These are phyloP conservation scores for Aporophyla lueneburgensis DNA, from an alignment of 2,888 invertebrate genomes.

Conservation along the genomic window DNA sequence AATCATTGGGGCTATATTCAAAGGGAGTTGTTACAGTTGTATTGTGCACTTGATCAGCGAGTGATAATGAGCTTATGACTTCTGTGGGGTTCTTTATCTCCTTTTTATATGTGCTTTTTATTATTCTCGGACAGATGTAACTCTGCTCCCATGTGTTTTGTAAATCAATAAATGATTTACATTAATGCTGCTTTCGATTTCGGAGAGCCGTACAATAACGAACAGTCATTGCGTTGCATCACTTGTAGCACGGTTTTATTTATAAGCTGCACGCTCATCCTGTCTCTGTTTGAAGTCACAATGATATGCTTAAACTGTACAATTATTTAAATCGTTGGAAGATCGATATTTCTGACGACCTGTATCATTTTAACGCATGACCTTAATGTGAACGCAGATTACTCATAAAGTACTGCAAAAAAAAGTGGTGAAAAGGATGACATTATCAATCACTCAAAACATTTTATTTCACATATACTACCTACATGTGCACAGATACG, in stretches of 20 bases:
- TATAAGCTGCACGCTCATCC: constrained; percentile 22
- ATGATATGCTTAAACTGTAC: not conserved
- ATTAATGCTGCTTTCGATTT: constrained; percentile 16
- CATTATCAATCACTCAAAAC: not conserved
- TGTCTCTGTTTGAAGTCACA: not conserved
- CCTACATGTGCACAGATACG: not conserved
- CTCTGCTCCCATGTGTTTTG: not conserved
- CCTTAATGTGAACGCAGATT: not conserved
- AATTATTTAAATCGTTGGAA: not conserved
- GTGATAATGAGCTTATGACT: constrained; percentile 41
- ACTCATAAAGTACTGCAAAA: not conserved
- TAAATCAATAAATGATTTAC: not conserved
- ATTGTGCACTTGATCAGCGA: constrained; percentile 39
- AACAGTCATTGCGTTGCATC: constrained; percentile 9
- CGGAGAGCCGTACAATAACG: not conserved
- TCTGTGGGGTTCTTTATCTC: constrained; percentile 24
- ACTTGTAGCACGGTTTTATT: not conserved
- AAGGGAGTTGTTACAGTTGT: constrained; percentile 34
- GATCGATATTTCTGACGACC: not conserved
- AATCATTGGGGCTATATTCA: constrained; percentile 57
- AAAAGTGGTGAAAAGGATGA: not conserved
- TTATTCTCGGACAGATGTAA: constrained; percentile 7
- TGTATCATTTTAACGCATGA: not conserved
- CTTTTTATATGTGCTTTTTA: constrained; percentile 5
- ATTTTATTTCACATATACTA: not conserved